Percentiles rank a stretch among this genome's conserved stretches.
Conservation (phyloP, 2,888 invertebrate genomes). For the Plemyria rubiginata region DNA sequence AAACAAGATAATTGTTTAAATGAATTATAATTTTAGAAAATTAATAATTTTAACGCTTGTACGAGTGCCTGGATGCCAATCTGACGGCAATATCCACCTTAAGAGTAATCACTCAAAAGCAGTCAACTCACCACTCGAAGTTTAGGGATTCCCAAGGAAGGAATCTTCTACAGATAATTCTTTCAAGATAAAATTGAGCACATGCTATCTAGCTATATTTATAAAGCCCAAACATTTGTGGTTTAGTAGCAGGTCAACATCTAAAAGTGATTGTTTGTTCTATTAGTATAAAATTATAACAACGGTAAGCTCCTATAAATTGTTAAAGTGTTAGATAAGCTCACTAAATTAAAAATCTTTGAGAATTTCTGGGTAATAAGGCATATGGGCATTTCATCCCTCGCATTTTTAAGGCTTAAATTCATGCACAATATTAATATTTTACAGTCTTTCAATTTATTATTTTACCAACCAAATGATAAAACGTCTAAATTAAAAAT, state of each 20-base stretch:
- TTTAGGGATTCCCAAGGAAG: slow-evolving; percentile 50
- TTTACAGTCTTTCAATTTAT: no score
- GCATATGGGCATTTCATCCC: no score
- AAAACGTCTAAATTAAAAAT: no score
- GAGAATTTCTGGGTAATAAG: no score
- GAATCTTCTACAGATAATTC: slow-evolving; percentile 51
- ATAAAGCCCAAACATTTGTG: slow-evolving; percentile 34
- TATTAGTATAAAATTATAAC: not conserved
- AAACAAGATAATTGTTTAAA: no score
- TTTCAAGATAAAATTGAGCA: slow-evolving; percentile 50
- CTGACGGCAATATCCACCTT: not conserved
- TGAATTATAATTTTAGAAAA: no score
- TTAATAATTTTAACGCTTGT: no score
- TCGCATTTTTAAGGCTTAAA: no score
- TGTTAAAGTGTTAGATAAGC: no score
- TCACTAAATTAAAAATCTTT: no score
- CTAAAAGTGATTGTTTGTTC: not conserved
- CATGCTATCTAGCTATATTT: slow-evolving; percentile 47
- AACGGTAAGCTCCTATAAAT: slow-evolving; percentile 4
- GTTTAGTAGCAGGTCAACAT: slow-evolving; percentile 29
- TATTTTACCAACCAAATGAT: no score
- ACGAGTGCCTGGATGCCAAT: not conserved
- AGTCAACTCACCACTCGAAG: slow-evolving; percentile 41
- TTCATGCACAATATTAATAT: no score
- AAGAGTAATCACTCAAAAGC: slow-evolving; percentile 44